Evolutionary conservation across 2,113 vertebrate species (phyloP), one percentile per base, ranked within the genome.

Genomic region (Silurus asotus): DNA sequence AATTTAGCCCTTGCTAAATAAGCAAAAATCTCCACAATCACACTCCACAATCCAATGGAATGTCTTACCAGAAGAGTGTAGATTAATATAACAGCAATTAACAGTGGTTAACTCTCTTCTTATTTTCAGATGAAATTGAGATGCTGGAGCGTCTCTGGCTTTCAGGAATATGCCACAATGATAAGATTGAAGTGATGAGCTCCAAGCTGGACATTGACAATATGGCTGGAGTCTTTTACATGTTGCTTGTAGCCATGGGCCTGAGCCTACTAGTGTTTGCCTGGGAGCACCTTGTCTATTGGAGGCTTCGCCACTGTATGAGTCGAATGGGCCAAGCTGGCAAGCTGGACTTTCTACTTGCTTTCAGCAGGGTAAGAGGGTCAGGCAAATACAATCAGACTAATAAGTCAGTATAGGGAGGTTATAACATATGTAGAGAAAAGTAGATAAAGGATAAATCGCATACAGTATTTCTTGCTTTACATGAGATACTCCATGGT

Each of bases 141-240:
- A 96, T 97, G 95, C 93, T 97, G 92, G 96, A 97, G 93, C 95
- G 96, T 78, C 94, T 98, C 69, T 97, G 96, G 96, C 95, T 97
- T 67, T 97, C 96, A 0, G 96, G 96, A 51, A 97, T 97, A 93
- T 97, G 96, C 93, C 96, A 97, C 90, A 97, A 97, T 89, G 96
- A 97, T 93, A 97, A 97, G 91, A 97, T 96, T 87, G 96, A 97
- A 91, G 96, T 97, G 92, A 97, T 97, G 96, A 96, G 96, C 94
- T 96, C 96, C 92, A 97, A 97, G 91, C 94, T 97, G 91, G 96
- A 97, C 90, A 97, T 97, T 79, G 96, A 97, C 94, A 97, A 97
- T 93, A 97, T 97, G 96, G 96, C 96, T 0, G 96, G 96, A 0
- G 96, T 97, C 56, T 97, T 97, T 94, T 97, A 97, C 94, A 97